phyloP scores from a whole-genome alignment of 1,140 invertebrate genomes.

The Tetramorium parvispinum region DNA sequence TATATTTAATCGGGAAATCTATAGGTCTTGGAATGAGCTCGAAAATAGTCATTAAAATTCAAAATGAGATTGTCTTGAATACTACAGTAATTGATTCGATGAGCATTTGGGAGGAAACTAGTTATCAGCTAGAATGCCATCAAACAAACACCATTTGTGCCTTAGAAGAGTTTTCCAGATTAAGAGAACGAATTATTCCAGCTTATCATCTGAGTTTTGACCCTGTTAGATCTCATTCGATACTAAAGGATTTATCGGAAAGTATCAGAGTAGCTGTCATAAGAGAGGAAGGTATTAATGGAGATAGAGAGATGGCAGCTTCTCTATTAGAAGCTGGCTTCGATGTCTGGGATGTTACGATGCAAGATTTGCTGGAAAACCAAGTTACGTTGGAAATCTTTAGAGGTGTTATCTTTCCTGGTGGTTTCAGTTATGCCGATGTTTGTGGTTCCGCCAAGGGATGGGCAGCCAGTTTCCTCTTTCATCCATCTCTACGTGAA shows the following conservation, averaged over 20 bases:
- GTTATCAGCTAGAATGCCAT: conserved; percentile 93
- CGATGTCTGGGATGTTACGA: conserved; percentile 96
- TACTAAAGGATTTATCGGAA: conserved; percentile 70
- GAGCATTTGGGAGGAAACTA: conserved; percentile 97
- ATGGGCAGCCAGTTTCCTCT: conserved; percentile 97
- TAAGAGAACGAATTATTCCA: conserved; percentile 87
- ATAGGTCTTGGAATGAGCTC: conserved; percentile 89
- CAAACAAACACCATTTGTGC: conserved; percentile 94
- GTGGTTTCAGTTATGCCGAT: conserved; percentile 99
- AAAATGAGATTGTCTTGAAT: conserved; percentile 88
- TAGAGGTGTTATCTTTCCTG: conserved; percentile 96
- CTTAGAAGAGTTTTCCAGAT: conserved; percentile 90
- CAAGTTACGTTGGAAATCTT: conserved; percentile 92
- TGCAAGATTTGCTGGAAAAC: conserved; percentile 93
- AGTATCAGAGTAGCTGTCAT: conserved; percentile 94
- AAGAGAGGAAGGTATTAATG: conserved; percentile 98
- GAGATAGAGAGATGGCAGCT: conserved; percentile 99
- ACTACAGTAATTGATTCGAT: conserved; percentile 89
- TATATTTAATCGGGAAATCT: conserved; percentile 90
- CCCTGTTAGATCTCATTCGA: conserved; percentile 82
- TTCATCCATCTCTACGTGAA: conserved; percentile 88
- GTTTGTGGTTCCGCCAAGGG: conserved; percentile 98
- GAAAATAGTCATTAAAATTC: conserved; percentile 87
- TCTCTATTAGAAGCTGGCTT: conserved; percentile 96
- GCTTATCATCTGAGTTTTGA: conserved; percentile 91